Percentiles rank a stretch among this genome's conserved stretches.
phyloP scores from a whole-genome alignment of 2,797 vertebrate genomes.

The Triplophysa bombifrons region DNA sequence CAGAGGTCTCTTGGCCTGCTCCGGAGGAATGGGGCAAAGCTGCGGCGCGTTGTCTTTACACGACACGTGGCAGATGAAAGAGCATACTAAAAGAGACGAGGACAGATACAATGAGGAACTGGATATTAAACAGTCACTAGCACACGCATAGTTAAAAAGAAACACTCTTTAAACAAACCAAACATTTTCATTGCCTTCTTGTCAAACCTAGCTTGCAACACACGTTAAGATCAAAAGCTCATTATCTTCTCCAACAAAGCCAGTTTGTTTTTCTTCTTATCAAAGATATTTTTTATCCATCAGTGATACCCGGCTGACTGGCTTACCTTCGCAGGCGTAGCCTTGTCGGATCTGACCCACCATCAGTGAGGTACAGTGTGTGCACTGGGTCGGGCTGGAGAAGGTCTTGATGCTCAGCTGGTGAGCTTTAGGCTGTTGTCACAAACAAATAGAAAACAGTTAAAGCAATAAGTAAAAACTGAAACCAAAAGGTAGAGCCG shows the following conservation, averaged over 20 bases:
- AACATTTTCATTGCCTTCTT: neutral
- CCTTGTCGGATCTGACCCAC: conserved; percentile 94
- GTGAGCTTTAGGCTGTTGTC: conserved; percentile 90
- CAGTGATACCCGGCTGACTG: neutral
- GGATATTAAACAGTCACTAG: neutral
- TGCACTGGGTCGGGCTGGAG: conserved; percentile 92
- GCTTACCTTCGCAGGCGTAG: conserved; percentile 92
- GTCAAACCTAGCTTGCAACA: neutral
- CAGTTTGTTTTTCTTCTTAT: neutral
- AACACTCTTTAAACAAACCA: neutral
- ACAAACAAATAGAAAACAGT: conserved; percentile 28
- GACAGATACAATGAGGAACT: neutral
- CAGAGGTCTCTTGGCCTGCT: conserved; percentile 93
- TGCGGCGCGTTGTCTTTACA: conserved; percentile 93
- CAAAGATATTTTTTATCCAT: neutral
- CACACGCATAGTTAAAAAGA: neutral
- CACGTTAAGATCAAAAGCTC: neutral
- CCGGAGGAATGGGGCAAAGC: conserved; percentile 92
- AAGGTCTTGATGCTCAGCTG: conserved; percentile 95
- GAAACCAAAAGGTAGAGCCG: neutral
- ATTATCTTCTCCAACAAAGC: neutral
- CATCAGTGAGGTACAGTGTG: conserved; percentile 97
- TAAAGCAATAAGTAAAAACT: neutral
- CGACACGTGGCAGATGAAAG: conserved; percentile 93
- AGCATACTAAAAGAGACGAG: conserved; percentile 81